Evolutionary conservation across 2,113 vertebrate species (phyloP), one percentile per base, ranked within the genome.

Genomic region (Merops nubicus): DNA sequence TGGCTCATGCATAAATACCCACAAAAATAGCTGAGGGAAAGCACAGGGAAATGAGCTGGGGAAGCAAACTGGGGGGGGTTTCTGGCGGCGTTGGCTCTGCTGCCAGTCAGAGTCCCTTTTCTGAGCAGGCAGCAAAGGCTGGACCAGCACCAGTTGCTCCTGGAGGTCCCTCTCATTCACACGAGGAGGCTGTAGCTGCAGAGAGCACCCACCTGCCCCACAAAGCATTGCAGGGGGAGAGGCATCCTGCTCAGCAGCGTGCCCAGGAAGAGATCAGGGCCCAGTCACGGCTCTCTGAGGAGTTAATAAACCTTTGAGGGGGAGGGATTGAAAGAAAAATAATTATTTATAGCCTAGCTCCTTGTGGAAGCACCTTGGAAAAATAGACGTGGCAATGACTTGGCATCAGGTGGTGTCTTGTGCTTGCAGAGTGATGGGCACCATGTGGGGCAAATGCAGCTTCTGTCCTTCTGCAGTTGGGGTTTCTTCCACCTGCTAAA

Each of bases 21-120:
- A 75, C 65, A 29, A 56, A 80, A 90, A 83, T 20, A 90, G 50
- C 79, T 42, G 85, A 57, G 68, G 86, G 92, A 42, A 83, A 90
- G 48, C 81, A 53, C 43, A 64, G 57, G 40, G 54, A 62, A 73
- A 92, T 15, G 70, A 88, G 67, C n/a, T 38, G 63, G 85, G 88
- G 69, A 83, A 79, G 82, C 53, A 79, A 68, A 64, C 13, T 65
- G 42, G 14, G 2, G 69, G 42, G 14, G 2, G 45, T 59, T 69
- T 43, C 78, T 86, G 84, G 68, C 59, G 65, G 29, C 60, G 18
- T 14, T n/a, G n/a, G n/a, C n/a, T n/a, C 29, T 1, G 4, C 78
- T 80, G 59, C 79, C 60, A 57, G 67, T 33, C 57, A 67, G 43
- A 40, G 25, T 47, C 50, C n/a, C n/a, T n/a, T n/a, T 53, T 45